Percentiles rank a stretch among this genome's conserved stretches.
phyloP scores from a whole-genome alignment of 2,113 vertebrate genomes.

The Hippocampus abdominalis region DNA sequence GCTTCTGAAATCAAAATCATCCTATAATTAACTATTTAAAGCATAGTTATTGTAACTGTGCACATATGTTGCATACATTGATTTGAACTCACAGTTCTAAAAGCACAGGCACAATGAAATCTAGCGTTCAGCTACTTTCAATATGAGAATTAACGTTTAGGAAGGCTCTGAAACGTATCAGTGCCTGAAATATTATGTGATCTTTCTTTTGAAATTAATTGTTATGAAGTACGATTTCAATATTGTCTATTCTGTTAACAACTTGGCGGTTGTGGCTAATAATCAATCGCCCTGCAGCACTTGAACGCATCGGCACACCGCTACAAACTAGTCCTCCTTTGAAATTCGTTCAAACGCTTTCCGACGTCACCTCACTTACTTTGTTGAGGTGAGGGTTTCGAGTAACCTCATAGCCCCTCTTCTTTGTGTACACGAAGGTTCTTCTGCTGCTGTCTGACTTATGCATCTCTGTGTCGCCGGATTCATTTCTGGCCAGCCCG shows the following conservation, averaged over 20 bases:
- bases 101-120: neutral
- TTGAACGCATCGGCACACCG: slow-evolving; percentile 37
- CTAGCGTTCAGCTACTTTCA: neutral
- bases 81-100: neutral
- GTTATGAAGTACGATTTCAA: neutral
- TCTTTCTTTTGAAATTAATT: neutral
- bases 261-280: too few species aligned
- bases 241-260: neutral
- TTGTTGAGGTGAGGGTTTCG: slow-evolving; percentile 84
- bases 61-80: neutral
- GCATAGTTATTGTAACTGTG: neutral
- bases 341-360: slow-evolving; percentile 15
- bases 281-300: slow-evolving; percentile 1
- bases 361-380: slow-evolving; percentile 56
- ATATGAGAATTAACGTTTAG: neutral
- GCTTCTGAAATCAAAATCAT: neutral
- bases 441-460: slow-evolving; percentile 49
- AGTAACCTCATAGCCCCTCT: slow-evolving; percentile 81
- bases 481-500: slow-evolving; percentile 63
- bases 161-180: neutral
- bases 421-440: slow-evolving; percentile 72
- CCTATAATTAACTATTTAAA: neutral
- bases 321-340: neutral
- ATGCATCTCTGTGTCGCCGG: slow-evolving; percentile 70
- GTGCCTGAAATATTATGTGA: neutral